Percentiles rank a stretch among this genome's conserved stretches.
Conservation (phyloP, 2,888 invertebrate genomes). For the Chloroclystis v-ata region DNA sequence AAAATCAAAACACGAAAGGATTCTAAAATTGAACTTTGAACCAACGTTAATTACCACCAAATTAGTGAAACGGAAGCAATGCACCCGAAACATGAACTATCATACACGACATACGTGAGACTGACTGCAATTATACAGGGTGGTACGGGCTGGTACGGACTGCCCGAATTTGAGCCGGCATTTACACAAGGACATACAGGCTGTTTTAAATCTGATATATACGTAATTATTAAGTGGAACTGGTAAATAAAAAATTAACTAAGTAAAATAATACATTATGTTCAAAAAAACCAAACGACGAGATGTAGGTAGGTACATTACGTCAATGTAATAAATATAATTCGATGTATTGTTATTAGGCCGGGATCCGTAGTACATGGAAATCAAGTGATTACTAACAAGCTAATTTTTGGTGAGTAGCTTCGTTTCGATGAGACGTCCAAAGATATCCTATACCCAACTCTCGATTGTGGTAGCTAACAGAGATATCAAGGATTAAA, state of each 20-base stretch:
- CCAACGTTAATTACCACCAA: conserved; percentile 2
- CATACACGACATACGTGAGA: conserved; percentile 54
- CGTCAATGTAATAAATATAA: too few species aligned
- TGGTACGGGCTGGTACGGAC: conserved; percentile 66
- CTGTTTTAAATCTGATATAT: neutral
- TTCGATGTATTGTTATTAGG: too few species aligned
- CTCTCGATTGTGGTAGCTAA: too few species aligned
- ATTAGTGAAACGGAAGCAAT: conserved; percentile 13
- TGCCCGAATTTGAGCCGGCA: conserved; percentile 64
- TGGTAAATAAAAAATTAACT: neutral
- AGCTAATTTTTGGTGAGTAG: too few species aligned
- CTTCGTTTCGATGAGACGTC: too few species aligned
- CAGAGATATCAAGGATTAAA: too few species aligned
- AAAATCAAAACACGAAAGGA: neutral
- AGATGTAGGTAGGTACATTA: too few species aligned
- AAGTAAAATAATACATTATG: too few species aligned
- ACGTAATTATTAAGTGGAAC: neutral
- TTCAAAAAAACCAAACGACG: too few species aligned
- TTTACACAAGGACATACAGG: conserved; percentile 30
- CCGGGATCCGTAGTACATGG: too few species aligned
- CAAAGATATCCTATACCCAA: too few species aligned
- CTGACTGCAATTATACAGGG: conserved; percentile 67
- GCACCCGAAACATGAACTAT: conserved; percentile 30
- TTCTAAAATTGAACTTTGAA: neutral
- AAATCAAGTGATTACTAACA: too few species aligned